These are phyloP conservation scores for Turnix velox DNA, from an alignment of 2,113 vertebrate genomes.

Conservation along the genomic window DNA sequence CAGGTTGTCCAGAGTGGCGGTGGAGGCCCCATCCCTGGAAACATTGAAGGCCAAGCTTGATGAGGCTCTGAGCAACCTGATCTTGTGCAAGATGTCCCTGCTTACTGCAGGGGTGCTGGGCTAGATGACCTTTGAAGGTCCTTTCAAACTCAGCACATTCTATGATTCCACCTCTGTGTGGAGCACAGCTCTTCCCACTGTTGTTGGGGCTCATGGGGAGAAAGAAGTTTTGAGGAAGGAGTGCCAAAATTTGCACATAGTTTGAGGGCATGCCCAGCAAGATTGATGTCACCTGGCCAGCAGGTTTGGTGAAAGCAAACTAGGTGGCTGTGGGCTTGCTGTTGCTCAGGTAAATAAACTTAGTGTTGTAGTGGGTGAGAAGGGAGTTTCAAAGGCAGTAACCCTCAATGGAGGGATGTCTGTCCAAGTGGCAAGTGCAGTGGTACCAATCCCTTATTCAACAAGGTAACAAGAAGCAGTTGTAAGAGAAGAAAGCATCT, in stretches of 20 bases:
- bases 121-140: too few species aligned
- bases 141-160: too few species aligned
- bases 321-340: background rate
- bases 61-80: too few species aligned
- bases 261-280: background rate
- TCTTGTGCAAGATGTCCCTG: too few species aligned
- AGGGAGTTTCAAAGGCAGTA: background rate
- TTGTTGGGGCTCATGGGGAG: accelerated
- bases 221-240: background rate
- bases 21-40: too few species aligned
- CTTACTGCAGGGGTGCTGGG: too few species aligned
- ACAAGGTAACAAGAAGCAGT: background rate
- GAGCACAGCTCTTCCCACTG: background rate
- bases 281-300: accelerated
- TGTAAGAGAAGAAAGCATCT: background rate
- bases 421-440: background rate
- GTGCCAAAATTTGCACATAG: background rate
- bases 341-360: background rate
- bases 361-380: background rate
- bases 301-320: accelerated
- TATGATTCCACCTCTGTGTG: background rate
- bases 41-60: too few species aligned
- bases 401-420: background rate
- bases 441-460: background rate
- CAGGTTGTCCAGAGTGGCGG: too few species aligned